Percentiles rank a stretch among this genome's conserved stretches.
Evolutionary conservation across 1,140 invertebrate genomes (phyloP).

Genomic region (Drosophila orosa): DNA sequence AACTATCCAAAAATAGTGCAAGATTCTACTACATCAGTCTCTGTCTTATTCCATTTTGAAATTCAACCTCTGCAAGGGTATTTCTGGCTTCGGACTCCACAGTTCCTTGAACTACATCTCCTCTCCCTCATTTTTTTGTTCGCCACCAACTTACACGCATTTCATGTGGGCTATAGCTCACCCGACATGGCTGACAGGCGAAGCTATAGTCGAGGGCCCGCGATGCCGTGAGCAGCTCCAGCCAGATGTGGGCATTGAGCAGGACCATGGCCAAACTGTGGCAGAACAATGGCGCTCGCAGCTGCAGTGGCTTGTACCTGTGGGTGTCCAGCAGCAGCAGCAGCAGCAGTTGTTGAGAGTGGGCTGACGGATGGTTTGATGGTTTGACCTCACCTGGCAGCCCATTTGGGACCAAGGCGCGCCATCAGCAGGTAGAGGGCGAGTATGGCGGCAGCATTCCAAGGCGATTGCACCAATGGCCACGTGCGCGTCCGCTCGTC

Average conservation of each 20-base stretch:
- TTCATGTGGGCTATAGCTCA: conserved; percentile 92
- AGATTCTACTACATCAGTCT: not conserved
- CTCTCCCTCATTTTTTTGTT: not conserved
- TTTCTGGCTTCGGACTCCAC: not conserved
- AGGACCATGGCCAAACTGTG: conserved; percentile 94
- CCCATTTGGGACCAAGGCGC: conserved; percentile 91
- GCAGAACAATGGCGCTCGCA: conserved; percentile 91
- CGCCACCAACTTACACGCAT: conserved; percentile 86
- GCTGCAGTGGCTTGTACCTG: conserved; percentile 89
- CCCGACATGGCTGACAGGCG: conserved; percentile 94
- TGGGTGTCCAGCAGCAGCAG: conserved; percentile 32
- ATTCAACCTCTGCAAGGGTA: not conserved
- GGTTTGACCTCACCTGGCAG: conserved; percentile 87
- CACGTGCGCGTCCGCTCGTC: conserved; percentile 91
- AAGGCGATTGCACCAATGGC: conserved; percentile 93
- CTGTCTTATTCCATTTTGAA: no score
- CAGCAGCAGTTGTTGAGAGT: no score
- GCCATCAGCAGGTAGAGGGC: conserved; percentile 92
- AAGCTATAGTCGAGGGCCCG: conserved; percentile 93
- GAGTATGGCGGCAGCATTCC: conserved; percentile 91
- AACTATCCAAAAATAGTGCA: not conserved
- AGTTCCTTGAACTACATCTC: not conserved
- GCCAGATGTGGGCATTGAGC: conserved; percentile 94
- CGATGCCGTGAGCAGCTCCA: conserved; percentile 90
- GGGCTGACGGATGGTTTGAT: not conserved